phyloP scores from a whole-genome alignment of 2,888 invertebrate genomes.

The Drosophila neonasuta region DNA sequence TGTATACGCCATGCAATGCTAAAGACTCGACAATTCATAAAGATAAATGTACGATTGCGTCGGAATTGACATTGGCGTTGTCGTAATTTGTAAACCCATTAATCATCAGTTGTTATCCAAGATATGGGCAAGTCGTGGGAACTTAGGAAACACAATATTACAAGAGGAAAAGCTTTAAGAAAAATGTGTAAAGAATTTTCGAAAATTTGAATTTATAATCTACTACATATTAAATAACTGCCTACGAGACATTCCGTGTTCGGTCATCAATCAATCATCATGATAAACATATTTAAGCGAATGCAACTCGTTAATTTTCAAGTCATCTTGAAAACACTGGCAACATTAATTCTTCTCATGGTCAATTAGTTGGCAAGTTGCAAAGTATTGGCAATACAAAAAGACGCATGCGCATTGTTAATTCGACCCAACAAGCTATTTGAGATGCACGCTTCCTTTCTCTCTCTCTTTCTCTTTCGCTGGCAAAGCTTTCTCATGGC shows the following conservation, averaged over 20 bases:
- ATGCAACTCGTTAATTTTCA: background rate
- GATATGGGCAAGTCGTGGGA: conserved; percentile 37
- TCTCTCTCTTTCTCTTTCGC: background rate
- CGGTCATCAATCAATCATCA: background rate
- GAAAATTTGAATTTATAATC: background rate
- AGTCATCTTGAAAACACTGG: conserved; percentile 15
- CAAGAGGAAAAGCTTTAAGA: background rate
- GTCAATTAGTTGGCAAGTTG: conserved; percentile 49
- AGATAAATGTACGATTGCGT: conserved; percentile 2
- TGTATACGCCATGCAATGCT: conserved; percentile 25
- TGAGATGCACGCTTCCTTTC: conserved; percentile 30
- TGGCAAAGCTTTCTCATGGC: conserved; percentile 31
- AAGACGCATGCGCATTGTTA: conserved; percentile 48
- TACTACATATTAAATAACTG: background rate
- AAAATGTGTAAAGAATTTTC: background rate
- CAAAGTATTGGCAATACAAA: conserved; percentile 38
- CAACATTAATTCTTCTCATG: conserved; percentile 37
- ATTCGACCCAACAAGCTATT: conserved; percentile 42
- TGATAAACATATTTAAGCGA: background rate
- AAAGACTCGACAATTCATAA: conserved; percentile 4
- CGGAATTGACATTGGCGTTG: conserved; percentile 36
- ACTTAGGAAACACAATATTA: conserved; percentile 1
- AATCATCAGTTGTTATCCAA: conserved; percentile 33
- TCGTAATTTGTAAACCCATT: conserved; percentile 45
- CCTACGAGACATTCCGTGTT: no score